Percentiles rank a stretch among this genome's conserved stretches.
Evolutionary conservation across 2,888 invertebrate genomes (phyloP).

Genomic region (Fabriciana adippe): DNA sequence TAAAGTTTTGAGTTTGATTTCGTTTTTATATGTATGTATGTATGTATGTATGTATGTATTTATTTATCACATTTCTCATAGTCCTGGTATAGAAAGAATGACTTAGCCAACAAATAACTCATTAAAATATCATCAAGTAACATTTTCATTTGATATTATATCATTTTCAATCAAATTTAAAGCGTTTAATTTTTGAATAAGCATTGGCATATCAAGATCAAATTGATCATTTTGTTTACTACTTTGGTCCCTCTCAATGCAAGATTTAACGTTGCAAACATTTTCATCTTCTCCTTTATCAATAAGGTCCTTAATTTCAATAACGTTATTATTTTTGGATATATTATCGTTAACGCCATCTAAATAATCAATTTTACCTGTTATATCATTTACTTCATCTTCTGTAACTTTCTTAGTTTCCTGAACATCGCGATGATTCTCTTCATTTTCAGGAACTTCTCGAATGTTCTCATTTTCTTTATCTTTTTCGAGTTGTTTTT

Average conservation of each 20-base stretch:
- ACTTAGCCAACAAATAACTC: conserved; percentile 13
- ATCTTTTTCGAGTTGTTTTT: conserved; percentile 7
- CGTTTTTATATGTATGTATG: no score
- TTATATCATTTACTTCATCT: background rate
- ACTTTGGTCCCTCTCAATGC: no score
- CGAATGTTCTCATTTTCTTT: background rate
- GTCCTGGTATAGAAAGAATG: conserved; percentile 21
- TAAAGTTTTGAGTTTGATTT: no score
- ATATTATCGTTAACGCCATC: background rate
- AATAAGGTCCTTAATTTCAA: background rate
- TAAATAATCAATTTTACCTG: background rate
- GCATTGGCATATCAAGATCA: background rate
- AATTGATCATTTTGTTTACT: no score
- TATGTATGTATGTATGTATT: no score
- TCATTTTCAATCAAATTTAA: conserved; percentile 10
- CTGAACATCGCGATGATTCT: background rate
- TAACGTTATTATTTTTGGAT: background rate
- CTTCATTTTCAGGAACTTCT: background rate
- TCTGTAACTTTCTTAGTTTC: background rate
- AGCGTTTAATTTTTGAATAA: conserved; percentile 13
- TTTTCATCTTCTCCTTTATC: background rate
- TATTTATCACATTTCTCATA: background rate
- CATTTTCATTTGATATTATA: background rate
- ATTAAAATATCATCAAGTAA: conserved; percentile 23
- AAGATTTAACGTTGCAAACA: background rate